Base-by-base conservation (phyloP, 2,797 vertebrate species). In the Ambastaia sidthimunki region DNA sequence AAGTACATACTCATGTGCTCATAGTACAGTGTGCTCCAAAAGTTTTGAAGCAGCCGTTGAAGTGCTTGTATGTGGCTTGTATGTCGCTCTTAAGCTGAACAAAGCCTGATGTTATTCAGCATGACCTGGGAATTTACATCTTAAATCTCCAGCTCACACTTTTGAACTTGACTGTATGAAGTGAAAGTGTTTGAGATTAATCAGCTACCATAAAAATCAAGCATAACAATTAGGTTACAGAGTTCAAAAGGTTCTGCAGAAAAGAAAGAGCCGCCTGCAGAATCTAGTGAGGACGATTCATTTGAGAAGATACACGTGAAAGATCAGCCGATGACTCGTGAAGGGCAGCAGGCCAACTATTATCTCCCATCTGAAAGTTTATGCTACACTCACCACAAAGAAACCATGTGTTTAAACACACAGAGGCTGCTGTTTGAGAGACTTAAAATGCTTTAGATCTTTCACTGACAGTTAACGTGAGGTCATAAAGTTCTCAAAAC, bases 401-500 rank as follows among this genome's bases (percentile, higher is more conserved):
- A 78, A 75, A 76, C 48, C 3, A n/a, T 44, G 31, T 25, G 52
- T 77, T 50, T 74, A 57, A n/a, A 70, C 48, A 25, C 55, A 21
- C 70, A n/a, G 47, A 52, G 19, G 11, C 57, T 37, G 41, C 44
- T 75, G 21, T 63, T 65, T 75, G 76, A 60, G 59, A 69, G 41
- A 37, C 68, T 54, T 15, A 71, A 48, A 76, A 82, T 15, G 44
- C 44, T 78, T 75, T 48, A 70, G 62, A 81, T 85, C 74, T 63
- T 48, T 69, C 23, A 37, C 15, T 34, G 77, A 83, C 75, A 73
- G 15, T 54, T 75, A 54, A 75, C 28, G 48, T 54, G 73, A 69
- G 63, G 19, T 47, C 74, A 76, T 81, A 79, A 80, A 82, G 80
- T 57, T 82, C 70, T 80, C 66, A 80, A 77, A 70, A 72, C 74